Evolutionary conservation across 2,888 invertebrate genomes (phyloP).

Genomic region (Nymphalis polychloros): DNA sequence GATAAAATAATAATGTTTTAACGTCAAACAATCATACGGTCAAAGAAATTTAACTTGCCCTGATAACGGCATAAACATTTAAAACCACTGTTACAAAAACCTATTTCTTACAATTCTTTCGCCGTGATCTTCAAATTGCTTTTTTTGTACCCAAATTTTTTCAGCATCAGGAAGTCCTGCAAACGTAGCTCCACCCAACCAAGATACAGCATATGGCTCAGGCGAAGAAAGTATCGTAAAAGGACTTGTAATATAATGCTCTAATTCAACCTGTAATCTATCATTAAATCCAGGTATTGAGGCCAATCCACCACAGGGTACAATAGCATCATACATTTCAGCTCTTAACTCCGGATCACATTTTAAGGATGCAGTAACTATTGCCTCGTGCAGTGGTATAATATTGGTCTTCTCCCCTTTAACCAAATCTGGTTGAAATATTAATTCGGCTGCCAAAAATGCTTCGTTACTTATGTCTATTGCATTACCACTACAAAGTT

Average conservation of each 20-base stretch:
- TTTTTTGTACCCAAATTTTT: slow-evolving; percentile 59
- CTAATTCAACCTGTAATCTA: slow-evolving; percentile 55
- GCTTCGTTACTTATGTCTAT: slow-evolving; percentile 59
- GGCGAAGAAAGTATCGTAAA: slow-evolving; percentile 50
- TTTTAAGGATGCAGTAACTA: slow-evolving; percentile 50
- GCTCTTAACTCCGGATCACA: slow-evolving; percentile 57
- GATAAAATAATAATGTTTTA: too few species aligned
- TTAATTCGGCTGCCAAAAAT: slow-evolving; percentile 55
- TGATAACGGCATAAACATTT: too few species aligned
- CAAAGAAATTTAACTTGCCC: too few species aligned
- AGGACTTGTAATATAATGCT: slow-evolving; percentile 40
- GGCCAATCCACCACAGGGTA: slow-evolving; percentile 61
- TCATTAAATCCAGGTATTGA: slow-evolving; percentile 55
- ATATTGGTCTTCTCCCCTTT: slow-evolving; percentile 39
- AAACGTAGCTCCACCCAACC: slow-evolving; percentile 69
- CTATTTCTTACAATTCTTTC: slow-evolving; percentile 60
- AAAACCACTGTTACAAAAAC: slow-evolving; percentile 44
- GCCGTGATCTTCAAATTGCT: slow-evolving; percentile 66
- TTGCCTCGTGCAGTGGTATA: slow-evolving; percentile 53
- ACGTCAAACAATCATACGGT: too few species aligned
- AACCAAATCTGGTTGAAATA: slow-evolving; percentile 59
- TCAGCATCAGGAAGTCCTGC: slow-evolving; percentile 55
- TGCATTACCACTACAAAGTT: slow-evolving; percentile 51
- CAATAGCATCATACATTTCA: slow-evolving; percentile 52
- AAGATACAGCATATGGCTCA: slow-evolving; percentile 58